Base-by-base conservation (phyloP, 2,888 invertebrate genomes). In the Ochropacha duplaris region DNA sequence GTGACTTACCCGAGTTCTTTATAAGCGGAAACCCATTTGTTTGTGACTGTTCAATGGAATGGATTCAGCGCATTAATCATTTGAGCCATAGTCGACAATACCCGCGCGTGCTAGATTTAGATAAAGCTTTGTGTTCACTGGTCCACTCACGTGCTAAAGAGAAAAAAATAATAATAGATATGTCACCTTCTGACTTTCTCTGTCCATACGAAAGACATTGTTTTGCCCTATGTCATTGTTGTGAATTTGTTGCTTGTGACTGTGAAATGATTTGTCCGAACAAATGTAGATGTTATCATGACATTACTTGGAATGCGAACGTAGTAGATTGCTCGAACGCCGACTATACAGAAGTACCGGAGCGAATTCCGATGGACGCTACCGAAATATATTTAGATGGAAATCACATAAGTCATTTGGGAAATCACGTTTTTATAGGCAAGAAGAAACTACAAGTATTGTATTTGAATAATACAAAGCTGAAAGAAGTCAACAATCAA, bases 221-320 rank as follows among this genome's bases (percentile, higher is more conserved):
- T 90, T 97, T 97, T 80, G 95, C 96, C n/a, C 90, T 96, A 19
- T 97, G 98, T 84, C 96, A 97, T 85, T 98, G 97, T 88, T 98
- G 97, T 90, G 97, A 97, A 74, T 97, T 96, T 83, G 96, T 96
- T 76, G 96, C 96, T 55, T 98, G 97, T 87, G 97, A 98, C 88
- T 98, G 97, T 92, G 96, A 97, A 93, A 97, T 97, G 96, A 96
- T 96, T 70, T 98, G 97, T 85, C 97, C 97, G 52, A 94, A 94
- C 78, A 96, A 96, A 81, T 98, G 97, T 90, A 95, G 94, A 74
- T 98, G 97, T 79, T 97, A 95, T 93, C 96, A 97, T 84, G 97
- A 97, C 83, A 95, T 96, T 79, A 95, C 96, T 64, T 97, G 97
- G 96, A 95, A 95, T 68, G 95, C 96, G 66, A 97, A 97, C 88